Evolutionary conservation across 2,113 vertebrate species (phyloP), one percentile per base, ranked within the genome.

Genomic region (Malurus cyaneus): DNA sequence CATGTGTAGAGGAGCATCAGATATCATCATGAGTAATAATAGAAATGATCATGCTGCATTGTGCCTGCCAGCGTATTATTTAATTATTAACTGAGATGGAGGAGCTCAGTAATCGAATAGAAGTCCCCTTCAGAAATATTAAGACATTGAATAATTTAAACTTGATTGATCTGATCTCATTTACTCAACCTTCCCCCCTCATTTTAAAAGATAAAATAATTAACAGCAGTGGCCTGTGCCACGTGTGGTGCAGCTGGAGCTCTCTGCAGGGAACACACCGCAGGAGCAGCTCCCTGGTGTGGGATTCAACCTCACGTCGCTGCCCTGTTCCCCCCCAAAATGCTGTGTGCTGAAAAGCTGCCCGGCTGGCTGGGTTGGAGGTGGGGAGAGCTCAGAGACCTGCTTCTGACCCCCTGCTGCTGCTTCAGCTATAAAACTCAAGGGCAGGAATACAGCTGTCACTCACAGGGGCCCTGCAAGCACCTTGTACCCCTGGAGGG

Each of bases 101-200:
- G 94, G 83, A 96, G 89, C 73, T 92, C 36, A 44, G 80, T 95
- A 95, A 97, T 97, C 90, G 52, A 96, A 96, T 94, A 93, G 92
- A 96, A 96, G 91, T 92, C 95, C 92, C 94, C 89, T 96, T 97
- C 96, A 96, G 96, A 96, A 96, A 97, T 97, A 96, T 96, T 96
- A 96, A 96, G 94, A 96, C 95, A 96, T 96, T 96, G 95, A 96
- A 93, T 96, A 95, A 97, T 96, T 96, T 97, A 96, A 97, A 96
- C 86, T 89, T 94, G 94, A 95, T 94, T 95, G 95, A 96, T 96
- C 89, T 88, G 87, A 96, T 96, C 95, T 97, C 94, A 95, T 96
- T 97, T 97, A 92, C 90, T 88, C 93, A 96, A 96, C 94, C 92
- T 96, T 93, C 94, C 92, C 89, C 93, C 90, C 88, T 94, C 82